Conservation (phyloP, 2,113 vertebrate genomes). For the Carassius carassius region DNA sequence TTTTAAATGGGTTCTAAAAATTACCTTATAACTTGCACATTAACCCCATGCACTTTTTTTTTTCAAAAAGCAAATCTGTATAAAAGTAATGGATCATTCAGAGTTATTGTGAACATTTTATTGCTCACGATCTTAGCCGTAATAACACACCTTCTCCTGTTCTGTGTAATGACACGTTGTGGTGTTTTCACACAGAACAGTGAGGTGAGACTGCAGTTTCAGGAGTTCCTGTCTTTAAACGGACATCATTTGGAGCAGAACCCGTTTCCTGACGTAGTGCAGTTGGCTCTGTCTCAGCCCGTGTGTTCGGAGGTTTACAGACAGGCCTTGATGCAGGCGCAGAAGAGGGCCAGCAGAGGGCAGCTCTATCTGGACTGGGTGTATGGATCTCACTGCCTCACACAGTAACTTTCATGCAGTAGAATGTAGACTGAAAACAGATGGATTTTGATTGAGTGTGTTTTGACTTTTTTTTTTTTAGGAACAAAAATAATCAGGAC, state of each 20-base stretch:
- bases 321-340: conserved; percentile 83
- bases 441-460: not conserved
- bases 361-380: conserved; percentile 89
- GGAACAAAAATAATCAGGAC: conserved; percentile 87
- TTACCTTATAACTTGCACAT: not conserved
- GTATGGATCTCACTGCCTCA: conserved; percentile 70
- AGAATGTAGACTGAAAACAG: not conserved
- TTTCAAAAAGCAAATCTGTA: no score
- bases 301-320: conserved; percentile 86
- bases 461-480: conserved; percentile 59
- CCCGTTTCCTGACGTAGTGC: conserved; percentile 90
- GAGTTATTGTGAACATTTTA: no score
- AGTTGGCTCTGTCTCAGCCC: conserved; percentile 90
- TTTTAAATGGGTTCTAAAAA: no score
- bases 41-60: no score
- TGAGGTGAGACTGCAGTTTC: conserved; percentile 87
- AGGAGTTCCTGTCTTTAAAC: conserved; percentile 93
- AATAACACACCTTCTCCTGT: not conserved
- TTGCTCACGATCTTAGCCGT: not conserved
- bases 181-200: conserved; percentile 76
- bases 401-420: not conserved
- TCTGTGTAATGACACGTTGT: not conserved
- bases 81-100: no score
- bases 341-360: conserved; percentile 71
- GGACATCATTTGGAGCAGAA: conserved; percentile 91